phyloP scores from a whole-genome alignment of 2,113 vertebrate species.

The Indri indri region DNA sequence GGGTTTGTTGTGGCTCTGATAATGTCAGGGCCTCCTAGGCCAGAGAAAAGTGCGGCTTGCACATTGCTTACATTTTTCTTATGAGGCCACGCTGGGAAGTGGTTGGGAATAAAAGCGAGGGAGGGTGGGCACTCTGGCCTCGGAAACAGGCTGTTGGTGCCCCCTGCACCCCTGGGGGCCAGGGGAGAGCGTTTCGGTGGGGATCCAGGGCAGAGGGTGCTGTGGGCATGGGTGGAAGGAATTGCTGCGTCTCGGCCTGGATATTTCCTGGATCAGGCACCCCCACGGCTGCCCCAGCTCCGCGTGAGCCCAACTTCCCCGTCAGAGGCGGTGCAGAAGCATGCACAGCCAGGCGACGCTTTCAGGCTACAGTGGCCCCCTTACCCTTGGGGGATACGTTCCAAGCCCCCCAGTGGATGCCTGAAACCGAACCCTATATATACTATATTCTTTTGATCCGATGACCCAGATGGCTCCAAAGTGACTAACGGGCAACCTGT shows the following conservation, averaged over 20 bases:
- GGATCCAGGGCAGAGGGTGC: neutral
- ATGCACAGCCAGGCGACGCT: neutral
- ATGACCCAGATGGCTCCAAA: neutral
- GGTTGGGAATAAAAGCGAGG: neutral
- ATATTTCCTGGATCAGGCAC: neutral
- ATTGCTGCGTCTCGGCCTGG: neutral
- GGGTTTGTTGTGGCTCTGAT: neutral
- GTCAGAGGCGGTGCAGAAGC: neutral
- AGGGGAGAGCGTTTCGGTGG: neutral
- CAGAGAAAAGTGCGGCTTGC: neutral
- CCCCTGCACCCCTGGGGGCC: neutral
- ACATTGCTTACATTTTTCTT: slow-evolving; percentile 57
- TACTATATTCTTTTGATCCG: neutral
- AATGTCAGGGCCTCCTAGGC: neutral
- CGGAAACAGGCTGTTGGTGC: neutral
- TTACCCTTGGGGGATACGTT: neutral
- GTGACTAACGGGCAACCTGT: neutral
- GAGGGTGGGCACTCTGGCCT: neutral
- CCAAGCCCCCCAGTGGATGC: neutral
- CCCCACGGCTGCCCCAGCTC: neutral
- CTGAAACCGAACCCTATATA: neutral
- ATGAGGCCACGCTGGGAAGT: neutral
- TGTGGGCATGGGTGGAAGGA: neutral
- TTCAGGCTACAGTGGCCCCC: neutral
- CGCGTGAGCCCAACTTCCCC: rapidly evolving